Evolutionary conservation across 2,113 vertebrate genomes (phyloP), one percentile per base, ranked within the genome.

Genomic region (Orientallactaga bullata): DNA sequence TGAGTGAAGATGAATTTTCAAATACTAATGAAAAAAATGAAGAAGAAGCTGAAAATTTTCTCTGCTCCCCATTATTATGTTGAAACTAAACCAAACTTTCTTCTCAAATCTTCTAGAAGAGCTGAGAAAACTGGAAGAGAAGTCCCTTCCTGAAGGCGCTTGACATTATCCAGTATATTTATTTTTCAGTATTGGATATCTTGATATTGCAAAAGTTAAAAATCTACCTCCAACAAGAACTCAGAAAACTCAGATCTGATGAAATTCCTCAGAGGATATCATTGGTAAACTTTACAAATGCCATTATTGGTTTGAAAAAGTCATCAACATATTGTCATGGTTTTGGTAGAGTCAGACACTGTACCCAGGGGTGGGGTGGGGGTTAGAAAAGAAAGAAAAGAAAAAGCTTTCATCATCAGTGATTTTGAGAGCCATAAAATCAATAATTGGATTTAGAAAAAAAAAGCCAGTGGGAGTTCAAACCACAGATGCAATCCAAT

Each of bases 401-500:
- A n/a, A 79, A 72, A 66, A 58, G 16, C 58, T 71, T 95, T 91
- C 73, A 42, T 68, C 89, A 90, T 7, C 91, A 91, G 84, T 3
- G 2, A 90, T 78, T 68, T 82, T 74, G 89, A 95, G 93, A 94
- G 84, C 63, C 81, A 82, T 88, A 91, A 93, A 95, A 94, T 93
- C n/a, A 42, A 72, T 91, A 81, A 95, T 96, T 94, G 91, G 39
- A 93, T 92, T 95, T 89, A 77, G 23, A 93, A 63, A 47, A 47
- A 63, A 90, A 90, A 95, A 92, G n/a, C 23, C 35, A 71, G 39
- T 58, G 60, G 77, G 68, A 93, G 63, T 87, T 81, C 78, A 94
- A 94, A 85, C 76, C 55, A 58, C 28, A 60, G 73, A 93, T 74
- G 28, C 72, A 73, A 78, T 88, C 80, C 89, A 51, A 55, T 77